Percentiles rank a stretch among this genome's conserved stretches.
phyloP scores from a whole-genome alignment of 2,888 invertebrate species.

The Lasioglossum morio region DNA sequence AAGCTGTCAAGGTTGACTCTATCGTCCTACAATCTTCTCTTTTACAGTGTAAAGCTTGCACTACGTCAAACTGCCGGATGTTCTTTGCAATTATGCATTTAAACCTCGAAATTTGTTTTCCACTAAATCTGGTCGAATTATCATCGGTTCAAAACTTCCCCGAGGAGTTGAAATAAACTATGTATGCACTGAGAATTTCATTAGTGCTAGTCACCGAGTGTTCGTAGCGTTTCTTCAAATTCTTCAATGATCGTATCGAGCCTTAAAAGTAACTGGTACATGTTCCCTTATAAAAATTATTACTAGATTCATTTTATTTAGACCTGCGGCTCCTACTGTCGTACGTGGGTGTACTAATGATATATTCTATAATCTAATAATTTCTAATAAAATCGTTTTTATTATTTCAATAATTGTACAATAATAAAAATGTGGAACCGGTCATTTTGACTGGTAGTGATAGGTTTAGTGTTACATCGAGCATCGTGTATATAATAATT shows the following conservation, averaged over 20 bases:
- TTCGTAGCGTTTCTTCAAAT: not conserved
- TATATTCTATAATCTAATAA: too few relatives aligned
- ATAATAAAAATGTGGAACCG: too few relatives aligned
- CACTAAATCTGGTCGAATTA: not conserved
- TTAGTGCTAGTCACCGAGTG: not conserved
- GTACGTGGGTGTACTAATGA: too few relatives aligned
- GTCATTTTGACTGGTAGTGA: too few relatives aligned
- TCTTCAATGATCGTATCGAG: not conserved
- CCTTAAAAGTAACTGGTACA: too few relatives aligned
- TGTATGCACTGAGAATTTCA: not conserved
- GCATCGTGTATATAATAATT: not conserved
- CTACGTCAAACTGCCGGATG: not conserved
- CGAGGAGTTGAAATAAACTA: not conserved
- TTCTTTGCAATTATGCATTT: not conserved
- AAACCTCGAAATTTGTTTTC: not conserved
- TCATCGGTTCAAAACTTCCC: not conserved
- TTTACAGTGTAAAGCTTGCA: not conserved
- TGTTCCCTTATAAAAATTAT: too few relatives aligned
- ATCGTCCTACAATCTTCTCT: not conserved
- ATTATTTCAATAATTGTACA: too few relatives aligned
- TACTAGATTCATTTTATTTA: too few relatives aligned
- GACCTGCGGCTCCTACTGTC: too few relatives aligned
- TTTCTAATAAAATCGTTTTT: too few relatives aligned
- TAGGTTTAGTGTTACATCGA: too few relatives aligned
- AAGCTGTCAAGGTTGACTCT: not conserved